Base-by-base conservation (phyloP, 1,140 invertebrate species). In the Lasaia peninsularis region DNA sequence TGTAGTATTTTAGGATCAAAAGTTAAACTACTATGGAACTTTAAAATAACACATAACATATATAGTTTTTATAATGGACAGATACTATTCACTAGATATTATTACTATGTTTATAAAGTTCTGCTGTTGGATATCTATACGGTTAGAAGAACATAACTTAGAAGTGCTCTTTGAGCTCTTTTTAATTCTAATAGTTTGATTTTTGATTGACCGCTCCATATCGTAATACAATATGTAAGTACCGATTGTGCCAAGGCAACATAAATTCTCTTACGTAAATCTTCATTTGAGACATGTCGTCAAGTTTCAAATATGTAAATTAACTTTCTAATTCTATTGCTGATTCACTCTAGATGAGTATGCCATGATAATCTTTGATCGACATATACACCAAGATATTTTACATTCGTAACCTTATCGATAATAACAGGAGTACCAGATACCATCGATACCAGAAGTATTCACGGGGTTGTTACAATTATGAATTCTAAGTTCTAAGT, bases 161-260 rank as follows among this genome's bases (percentile, higher is more conserved):
- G 16, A 21, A 50, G 14, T 28, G 10, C 21, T 32, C 50, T 52
- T 32, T 52, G 50, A 6, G 50, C 50, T 28, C 50, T 11, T 24
- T 52, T 24, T 2, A 52, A 28, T 28, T 55, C 32, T 24, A 55
- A 7, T n/a, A 55, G 18, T 21, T 8, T 37, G 2, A 34, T 40
- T 12, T 40, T 20, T 18, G 7, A 12, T n/a, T 32, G 5, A 14
- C 18, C 52, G 20, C 52, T 34, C 52, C 52, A 55, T 28, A 28
- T 24, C 2, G 14, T 24, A 12, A 55, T 55, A 24, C 34, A 37
- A 40, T 55, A 55, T 5, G 34, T 37, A 11, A 55, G 34, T 9
- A 55, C 18, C 7, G 52, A 55, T 40, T 55, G 52, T 18, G 20
- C 52, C 18, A 53, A 14, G 2, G 52, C 18, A 21, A 21, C 10